Percentiles rank a stretch among this genome's conserved stretches.
Evolutionary conservation across 2,888 invertebrate genomes (phyloP).

Genomic region (Timandra comae): DNA sequence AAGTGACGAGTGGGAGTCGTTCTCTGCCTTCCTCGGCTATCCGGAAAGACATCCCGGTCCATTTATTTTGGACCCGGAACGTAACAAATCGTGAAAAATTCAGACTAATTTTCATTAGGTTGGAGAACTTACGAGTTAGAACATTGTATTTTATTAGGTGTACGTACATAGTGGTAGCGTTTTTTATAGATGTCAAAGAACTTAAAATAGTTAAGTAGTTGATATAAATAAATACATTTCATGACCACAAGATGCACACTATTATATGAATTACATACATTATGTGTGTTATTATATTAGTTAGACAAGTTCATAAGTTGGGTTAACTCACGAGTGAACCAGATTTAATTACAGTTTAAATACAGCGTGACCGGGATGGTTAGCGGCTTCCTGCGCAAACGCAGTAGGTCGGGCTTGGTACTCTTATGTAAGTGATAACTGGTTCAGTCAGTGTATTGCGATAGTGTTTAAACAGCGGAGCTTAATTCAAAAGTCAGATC

Average conservation of each 20-base stretch:
- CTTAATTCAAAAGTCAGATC: conserved; percentile 21
- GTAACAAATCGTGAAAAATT: conserved; percentile 55
- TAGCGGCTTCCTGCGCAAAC: conserved; percentile 59
- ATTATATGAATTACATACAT: too few relatives aligned
- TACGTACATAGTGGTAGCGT: background rate
- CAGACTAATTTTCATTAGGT: conserved; percentile 44
- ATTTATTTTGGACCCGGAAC: conserved; percentile 50
- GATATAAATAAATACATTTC: conserved; percentile 8
- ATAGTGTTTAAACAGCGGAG: conserved; percentile 21
- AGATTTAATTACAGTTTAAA: conserved; percentile 62
- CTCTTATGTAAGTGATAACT: conserved; percentile 55
- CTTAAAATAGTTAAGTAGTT: conserved; percentile 10
- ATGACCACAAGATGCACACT: conserved; percentile 19
- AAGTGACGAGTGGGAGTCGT: conserved; percentile 69
- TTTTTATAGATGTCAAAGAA: background rate
- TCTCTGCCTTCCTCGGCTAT: conserved; percentile 37
- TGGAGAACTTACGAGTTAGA: conserved; percentile 1
- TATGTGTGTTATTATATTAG: too few relatives aligned
- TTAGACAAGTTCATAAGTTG: too few relatives aligned
- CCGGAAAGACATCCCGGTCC: conserved; percentile 44
- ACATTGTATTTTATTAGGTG: background rate
- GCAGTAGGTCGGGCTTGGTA: conserved; percentile 39
- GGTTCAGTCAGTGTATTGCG: conserved; percentile 24
- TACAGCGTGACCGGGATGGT: conserved; percentile 51
- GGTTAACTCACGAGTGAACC: conserved; percentile 49